These are phyloP conservation scores for Dinoponera quadriceps DNA, from an alignment of 1,140 invertebrate genomes.

Conservation along the genomic window DNA sequence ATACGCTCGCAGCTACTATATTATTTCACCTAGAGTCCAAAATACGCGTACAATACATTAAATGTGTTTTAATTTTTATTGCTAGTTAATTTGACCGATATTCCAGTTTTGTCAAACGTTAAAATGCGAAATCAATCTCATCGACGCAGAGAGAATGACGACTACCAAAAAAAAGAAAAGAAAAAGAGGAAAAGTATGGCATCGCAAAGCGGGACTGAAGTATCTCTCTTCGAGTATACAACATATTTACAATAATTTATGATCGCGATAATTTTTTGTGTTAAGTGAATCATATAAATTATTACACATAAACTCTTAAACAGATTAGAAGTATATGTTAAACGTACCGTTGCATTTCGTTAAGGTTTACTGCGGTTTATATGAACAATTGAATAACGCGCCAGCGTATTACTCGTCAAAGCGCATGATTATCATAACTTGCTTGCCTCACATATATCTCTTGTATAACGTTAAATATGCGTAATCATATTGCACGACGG, in stretches of 20 bases:
- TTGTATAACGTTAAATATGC: conserved; percentile 43
- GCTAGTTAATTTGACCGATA: conserved; percentile 82
- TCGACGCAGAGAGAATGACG: conserved; percentile 46
- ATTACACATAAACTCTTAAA: conserved; percentile 64
- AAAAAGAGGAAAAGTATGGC: conserved; percentile 52
- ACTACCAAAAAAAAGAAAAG: conserved; percentile 59
- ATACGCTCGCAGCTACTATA: conserved; percentile 64
- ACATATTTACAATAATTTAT: conserved; percentile 78
- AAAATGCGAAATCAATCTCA: conserved; percentile 27
- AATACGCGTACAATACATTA: conserved; percentile 74
- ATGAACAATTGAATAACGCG: not conserved
- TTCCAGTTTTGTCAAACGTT: conserved; percentile 60
- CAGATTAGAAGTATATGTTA: conserved; percentile 63
- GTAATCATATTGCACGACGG: conserved; percentile 51
- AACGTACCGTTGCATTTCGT: conserved; percentile 18
- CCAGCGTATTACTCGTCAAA: conserved; percentile 24
- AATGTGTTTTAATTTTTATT: conserved; percentile 79
- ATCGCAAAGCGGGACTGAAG: conserved; percentile 58
- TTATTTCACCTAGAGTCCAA: conserved; percentile 65
- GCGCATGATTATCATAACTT: conserved; percentile 26
- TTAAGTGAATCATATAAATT: conserved; percentile 62
- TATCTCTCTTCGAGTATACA: conserved; percentile 64
- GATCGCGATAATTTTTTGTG: conserved; percentile 60
- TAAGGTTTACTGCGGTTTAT: conserved; percentile 10
- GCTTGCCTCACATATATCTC: conserved; percentile 30